Percentiles rank a stretch among this genome's conserved stretches.
Evolutionary conservation across 2,888 invertebrate genomes (phyloP).

Genomic region (Tanaodytes sp.): DNA sequence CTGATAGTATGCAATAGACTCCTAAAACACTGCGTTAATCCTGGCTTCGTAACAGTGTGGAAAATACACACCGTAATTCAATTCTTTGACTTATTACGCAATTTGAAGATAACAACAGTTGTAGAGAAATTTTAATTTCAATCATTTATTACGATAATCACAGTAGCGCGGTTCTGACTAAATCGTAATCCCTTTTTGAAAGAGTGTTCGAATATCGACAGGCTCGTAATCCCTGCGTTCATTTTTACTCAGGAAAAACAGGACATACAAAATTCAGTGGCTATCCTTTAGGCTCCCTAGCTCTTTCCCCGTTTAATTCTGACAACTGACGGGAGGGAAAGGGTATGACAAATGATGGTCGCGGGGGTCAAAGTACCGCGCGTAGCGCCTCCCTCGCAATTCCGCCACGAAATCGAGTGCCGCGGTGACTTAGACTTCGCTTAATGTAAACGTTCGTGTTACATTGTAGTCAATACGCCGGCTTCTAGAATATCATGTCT

Average conservation of each 20-base stretch:
- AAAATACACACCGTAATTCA: slow-evolving; percentile 45
- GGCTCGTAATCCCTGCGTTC: too few relatives aligned
- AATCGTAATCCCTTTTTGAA: too few relatives aligned
- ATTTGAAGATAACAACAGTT: too few relatives aligned
- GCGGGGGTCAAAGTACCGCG: too few relatives aligned
- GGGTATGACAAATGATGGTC: slow-evolving; percentile 44
- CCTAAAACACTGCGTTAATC: slow-evolving; percentile 47
- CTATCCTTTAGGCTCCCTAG: slow-evolving; percentile 33
- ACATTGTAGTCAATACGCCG: background rate
- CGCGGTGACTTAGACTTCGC: slow-evolving; percentile 7
- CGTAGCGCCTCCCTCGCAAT: slow-evolving; percentile 36
- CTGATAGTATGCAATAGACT: slow-evolving; percentile 47
- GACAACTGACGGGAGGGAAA: slow-evolving; percentile 40
- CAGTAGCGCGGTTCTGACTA: too few relatives aligned
- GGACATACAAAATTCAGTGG: slow-evolving; percentile 40
- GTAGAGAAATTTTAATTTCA: too few relatives aligned
- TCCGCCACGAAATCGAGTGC: slow-evolving; percentile 28
- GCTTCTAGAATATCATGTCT: too few relatives aligned
- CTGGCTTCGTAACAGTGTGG: slow-evolving; percentile 33
- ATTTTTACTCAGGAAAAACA: slow-evolving; percentile 48
- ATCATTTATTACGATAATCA: too few relatives aligned
- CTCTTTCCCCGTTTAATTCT: slow-evolving; percentile 42
- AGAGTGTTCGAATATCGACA: too few relatives aligned
- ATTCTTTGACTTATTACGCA: slow-evolving; percentile 22
- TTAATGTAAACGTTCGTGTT: slow-evolving; percentile 1